Evolutionary conservation across 1,140 invertebrate species (phyloP).

Genomic region (Drosophila serrata): DNA sequence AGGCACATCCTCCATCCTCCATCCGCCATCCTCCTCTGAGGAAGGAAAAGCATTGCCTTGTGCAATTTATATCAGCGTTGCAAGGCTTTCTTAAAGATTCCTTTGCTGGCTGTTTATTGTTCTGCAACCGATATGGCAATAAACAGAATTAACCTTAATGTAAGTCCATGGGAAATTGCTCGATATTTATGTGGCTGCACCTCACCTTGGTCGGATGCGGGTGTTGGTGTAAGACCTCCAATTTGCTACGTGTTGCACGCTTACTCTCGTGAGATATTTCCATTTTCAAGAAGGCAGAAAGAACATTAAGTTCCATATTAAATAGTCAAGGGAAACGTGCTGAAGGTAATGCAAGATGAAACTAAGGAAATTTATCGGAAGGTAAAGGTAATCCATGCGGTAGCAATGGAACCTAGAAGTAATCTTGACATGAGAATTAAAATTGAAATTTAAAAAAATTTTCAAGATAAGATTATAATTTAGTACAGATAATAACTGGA

Average conservation of each 20-base stretch:
- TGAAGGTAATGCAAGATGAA: background rate
- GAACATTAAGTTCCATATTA: background rate
- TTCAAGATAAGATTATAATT: background rate
- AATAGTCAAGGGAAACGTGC: conserved; percentile 13
- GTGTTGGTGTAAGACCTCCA: conserved; percentile 26
- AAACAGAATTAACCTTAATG: conserved; percentile 56
- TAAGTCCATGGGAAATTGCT: conserved; percentile 43
- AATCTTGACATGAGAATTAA: background rate
- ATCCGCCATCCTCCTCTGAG: too few species aligned
- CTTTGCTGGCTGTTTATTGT: conserved; percentile 62
- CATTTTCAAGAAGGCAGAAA: background rate
- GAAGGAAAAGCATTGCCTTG: conserved; percentile 13
- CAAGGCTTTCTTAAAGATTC: conserved; percentile 27
- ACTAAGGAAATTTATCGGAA: background rate
- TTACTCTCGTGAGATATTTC: conserved; percentile 11
- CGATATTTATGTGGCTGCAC: conserved; percentile 23
- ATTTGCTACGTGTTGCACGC: conserved; percentile 7
- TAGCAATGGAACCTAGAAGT: background rate
- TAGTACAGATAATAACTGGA: background rate
- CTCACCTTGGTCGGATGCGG: conserved; percentile 27
- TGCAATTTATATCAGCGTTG: conserved; percentile 21
- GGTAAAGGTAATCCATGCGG: background rate
- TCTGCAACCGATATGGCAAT: conserved; percentile 48
- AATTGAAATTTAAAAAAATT: background rate
- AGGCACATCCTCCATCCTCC: background rate